Evolutionary conservation across 1,140 invertebrate genomes (phyloP).

Genomic region (Musca vetustissima): DNA sequence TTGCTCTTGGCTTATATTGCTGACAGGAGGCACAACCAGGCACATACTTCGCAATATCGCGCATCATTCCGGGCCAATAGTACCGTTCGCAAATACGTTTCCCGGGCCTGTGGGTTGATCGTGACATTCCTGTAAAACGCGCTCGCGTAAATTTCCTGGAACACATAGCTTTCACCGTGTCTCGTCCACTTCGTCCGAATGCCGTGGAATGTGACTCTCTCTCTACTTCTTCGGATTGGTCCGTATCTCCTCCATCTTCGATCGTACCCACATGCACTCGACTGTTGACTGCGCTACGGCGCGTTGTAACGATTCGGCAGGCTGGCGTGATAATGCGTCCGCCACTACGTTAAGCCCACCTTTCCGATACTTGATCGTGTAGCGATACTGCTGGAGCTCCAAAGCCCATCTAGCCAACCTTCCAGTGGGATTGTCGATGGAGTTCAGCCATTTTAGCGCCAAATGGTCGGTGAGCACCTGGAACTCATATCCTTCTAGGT

Average conservation of each 20-base stretch:
- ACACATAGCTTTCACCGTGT: conserved; percentile 28
- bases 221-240: not conserved
- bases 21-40: too few species aligned
- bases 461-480: not conserved
- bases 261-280: conserved; percentile 10
- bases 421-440: conserved; percentile 41
- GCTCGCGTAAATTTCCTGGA: conserved; percentile 28
- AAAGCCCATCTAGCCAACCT: conserved; percentile 30
- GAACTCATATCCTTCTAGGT: conserved; percentile 40
- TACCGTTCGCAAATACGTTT: conserved; percentile 2
- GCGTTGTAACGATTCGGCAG: not conserved
- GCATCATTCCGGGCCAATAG: too few species aligned
- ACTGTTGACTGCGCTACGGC: not conserved
- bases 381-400: conserved; percentile 27
- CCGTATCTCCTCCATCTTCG: not conserved
- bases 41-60: too few species aligned
- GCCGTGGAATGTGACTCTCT: conserved; percentile 1
- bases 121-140: conserved; percentile 37
- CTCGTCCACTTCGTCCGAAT: not conserved
- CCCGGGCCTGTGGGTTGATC: conserved; percentile 34
- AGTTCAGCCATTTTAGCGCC: conserved; percentile 47
- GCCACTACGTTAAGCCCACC: conserved; percentile 5
- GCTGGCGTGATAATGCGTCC: conserved; percentile 11
- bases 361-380: conserved; percentile 25
- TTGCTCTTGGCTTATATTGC: too few species aligned